Evolutionary conservation across 2,888 invertebrate genomes (phyloP), one percentile per base, ranked within the genome.

Genomic region (Gasteruption jaculator): DNA sequence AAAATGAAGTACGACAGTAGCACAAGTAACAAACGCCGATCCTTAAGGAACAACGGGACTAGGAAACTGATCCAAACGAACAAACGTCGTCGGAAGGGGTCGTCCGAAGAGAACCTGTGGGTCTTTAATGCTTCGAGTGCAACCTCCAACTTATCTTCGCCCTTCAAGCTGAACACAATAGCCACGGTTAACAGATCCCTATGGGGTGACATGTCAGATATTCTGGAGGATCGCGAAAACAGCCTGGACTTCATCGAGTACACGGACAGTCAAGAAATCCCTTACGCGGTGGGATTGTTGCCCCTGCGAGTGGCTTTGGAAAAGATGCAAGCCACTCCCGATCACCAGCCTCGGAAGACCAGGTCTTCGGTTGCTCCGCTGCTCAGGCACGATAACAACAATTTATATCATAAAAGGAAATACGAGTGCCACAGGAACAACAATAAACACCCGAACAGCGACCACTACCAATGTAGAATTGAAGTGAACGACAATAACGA

Each of bases 291-390:
- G 6, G 72, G 72, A 4, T 53, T 73, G 16, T 46, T 72, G 29
- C 72, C 73, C 2, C 46, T 72, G 8, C 61, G 68, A 32, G 70
- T 69, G 3, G 71, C 72, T 4, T 43, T 73, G 2, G 72, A 71
- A 38, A 65, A 67, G 34, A 68, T 72, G 63, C 71, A 72, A 45
- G 67, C 71, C 1, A 71, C 65, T 26, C 60, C 68, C 1, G 72
- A 73, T 53, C 66, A 73, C 53, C 72, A 71, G 18, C 72, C 72
- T 3, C 54, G 72, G 7, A 72, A 72, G 52, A 72, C 72, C 1
- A 57, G 72, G 14, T 71, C 71, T 0, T 69, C 68, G 0, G 65
- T 63, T n/a, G 62, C 65, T 7, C 62, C 65, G 1, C 43, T 52
- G 4, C 30, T 49, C 0, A 64, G 58, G 26, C 45, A 59, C 6